Evolutionary conservation across 2,888 invertebrate species (phyloP), one percentile per base, ranked within the genome.

Genomic region (Pammene aurita): DNA sequence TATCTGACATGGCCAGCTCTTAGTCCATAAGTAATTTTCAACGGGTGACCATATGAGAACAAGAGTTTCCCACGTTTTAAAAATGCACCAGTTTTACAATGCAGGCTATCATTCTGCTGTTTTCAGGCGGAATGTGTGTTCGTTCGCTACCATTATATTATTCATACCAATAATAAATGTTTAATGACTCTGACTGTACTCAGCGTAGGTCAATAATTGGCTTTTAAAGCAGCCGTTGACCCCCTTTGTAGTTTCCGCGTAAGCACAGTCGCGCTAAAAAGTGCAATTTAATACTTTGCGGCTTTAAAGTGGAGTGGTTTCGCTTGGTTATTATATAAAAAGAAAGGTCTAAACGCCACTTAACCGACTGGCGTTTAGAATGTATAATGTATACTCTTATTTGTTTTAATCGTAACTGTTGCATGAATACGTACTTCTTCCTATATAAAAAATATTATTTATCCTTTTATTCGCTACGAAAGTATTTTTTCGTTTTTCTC

Each of bases 171-270:
- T 42, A 42, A 50, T n/a, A 50, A 54, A 34, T 54, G 10, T 2
- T 48, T 18, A n/a, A n/a, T 26, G 18, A 48, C 48, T 6, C n/a
- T 18, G 34, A 54, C 52, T 34, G 52, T 54, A 54, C 52, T 41
- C 41, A 41, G 61, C 56, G 44, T 63, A 55, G 61, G 56, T 50
- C 62, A 63, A 67, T 62, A 67, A 67, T 57, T 67, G 38, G 61
- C 55, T 61, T 67, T 61, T 56, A 48, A 52, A 67, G 35, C 66
- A 62, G 62, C 56, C 35, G 56, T 56, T 41, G 62, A 50, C 67
- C 67, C 38, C 62, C 42, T 67, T 67, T n/a, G 62, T 35, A 56
- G 16, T 18, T 56, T 58, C 58, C 41, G 62, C 50, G 38, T 62
- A 38, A 57, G 62, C 18, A 61, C 62, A 18, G 62, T 58, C 42